Evolutionary conservation across 2,888 invertebrate species (phyloP).

Genomic region (Acanthacorydalis orientalis): DNA sequence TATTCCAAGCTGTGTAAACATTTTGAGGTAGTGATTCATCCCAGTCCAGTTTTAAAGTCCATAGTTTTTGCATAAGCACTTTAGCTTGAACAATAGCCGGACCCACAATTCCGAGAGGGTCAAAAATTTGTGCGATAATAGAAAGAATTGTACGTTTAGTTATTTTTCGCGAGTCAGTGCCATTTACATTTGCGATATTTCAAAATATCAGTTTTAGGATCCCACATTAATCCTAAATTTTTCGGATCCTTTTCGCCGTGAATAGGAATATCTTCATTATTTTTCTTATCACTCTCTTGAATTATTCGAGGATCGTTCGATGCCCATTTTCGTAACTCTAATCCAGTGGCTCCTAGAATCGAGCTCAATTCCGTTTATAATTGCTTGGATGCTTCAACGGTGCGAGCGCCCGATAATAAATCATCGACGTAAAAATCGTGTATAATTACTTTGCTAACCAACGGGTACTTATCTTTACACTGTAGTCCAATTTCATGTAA

Average conservation of each 20-base stretch:
- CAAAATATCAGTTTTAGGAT: neutral
- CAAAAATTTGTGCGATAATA: neutral
- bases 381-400: neutral
- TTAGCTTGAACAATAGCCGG: neutral
- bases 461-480: neutral
- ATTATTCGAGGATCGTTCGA: neutral
- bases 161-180: neutral
- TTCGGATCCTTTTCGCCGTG: neutral
- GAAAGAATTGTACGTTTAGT: neutral
- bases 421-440: slow-evolving; percentile 1
- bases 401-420: neutral
- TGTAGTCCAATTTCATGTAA: neutral
- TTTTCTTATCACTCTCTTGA: no score
- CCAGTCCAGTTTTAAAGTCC: neutral
- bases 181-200: neutral
- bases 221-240: neutral
- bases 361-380: neutral
- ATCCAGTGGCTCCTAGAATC: neutral
- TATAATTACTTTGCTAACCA: neutral
- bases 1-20: neutral
- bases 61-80: neutral
- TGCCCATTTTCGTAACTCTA: neutral
- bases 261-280: neutral
- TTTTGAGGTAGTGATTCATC: neutral
- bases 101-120: neutral